phyloP scores from a whole-genome alignment of 1,140 invertebrate genomes.

The Conus ventricosus region DNA sequence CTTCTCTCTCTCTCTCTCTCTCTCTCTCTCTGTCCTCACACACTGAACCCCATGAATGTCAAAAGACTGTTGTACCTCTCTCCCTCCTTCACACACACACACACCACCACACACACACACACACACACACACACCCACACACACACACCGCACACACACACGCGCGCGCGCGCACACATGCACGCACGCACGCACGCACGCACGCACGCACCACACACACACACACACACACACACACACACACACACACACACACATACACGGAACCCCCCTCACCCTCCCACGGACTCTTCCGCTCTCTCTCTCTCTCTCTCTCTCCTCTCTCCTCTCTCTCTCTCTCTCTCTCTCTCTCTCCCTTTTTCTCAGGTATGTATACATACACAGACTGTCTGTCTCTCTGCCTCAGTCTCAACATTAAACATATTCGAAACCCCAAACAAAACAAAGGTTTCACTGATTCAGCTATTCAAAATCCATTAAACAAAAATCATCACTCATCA shows the following conservation, averaged over 20 bases:
- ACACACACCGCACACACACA: slow-evolving; percentile 10
- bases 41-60: no score
- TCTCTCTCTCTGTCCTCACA: not conserved
- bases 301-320: no score
- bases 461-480: no score
- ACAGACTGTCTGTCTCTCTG: no score
- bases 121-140: slow-evolving; percentile 22
- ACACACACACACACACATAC: slow-evolving; percentile 10
- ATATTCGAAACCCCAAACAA: no score
- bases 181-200: not conserved
- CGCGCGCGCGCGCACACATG: not conserved
- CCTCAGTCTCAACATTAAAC: no score
- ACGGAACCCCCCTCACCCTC: not conserved
- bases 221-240: slow-evolving; percentile 25
- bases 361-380: no score
- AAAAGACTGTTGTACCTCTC: no score
- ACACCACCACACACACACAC: slow-evolving; percentile 23
- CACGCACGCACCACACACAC: slow-evolving; percentile 13
- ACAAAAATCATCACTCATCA: not conserved
- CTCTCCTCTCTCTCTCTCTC: no score
- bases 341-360: no score
- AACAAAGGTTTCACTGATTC: no score
- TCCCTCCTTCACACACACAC: slow-evolving; percentile 8
- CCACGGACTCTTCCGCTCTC: no score
- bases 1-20: not conserved